phyloP scores from a whole-genome alignment of 2,888 invertebrate genomes.

The Eilema caniola region DNA sequence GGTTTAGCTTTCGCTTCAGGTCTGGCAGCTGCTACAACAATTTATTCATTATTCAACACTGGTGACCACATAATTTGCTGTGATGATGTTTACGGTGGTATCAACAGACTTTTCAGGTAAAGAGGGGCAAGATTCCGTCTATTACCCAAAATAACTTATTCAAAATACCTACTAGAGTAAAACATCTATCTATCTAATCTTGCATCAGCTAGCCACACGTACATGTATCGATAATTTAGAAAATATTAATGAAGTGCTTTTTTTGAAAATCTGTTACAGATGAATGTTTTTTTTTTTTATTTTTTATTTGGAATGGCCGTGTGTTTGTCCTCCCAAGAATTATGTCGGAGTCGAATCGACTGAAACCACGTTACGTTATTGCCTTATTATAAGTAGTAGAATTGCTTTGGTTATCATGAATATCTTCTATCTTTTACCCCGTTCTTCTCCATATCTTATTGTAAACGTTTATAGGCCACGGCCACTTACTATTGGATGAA shows the following conservation, averaged over 20 bases:
- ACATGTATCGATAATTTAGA: background rate
- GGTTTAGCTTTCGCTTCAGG: conserved; percentile 96
- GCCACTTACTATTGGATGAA: background rate
- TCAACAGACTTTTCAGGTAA: conserved; percentile 90
- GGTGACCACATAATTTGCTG: conserved; percentile 97
- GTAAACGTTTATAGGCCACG: background rate
- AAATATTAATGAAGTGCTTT: background rate
- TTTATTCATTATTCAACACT: conserved; percentile 90
- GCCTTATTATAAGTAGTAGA: background rate
- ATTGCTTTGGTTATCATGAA: background rate
- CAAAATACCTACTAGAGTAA: too few relatives aligned
- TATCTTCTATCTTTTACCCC: background rate
- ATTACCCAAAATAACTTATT: background rate
- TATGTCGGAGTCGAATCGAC: background rate
- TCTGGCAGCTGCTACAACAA: conserved; percentile 93
- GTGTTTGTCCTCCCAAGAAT: background rate
- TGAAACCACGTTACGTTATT: background rate
- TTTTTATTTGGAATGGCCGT: background rate
- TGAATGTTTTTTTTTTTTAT: background rate
- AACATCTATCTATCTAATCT: too few relatives aligned
- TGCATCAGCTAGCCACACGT: too few relatives aligned
- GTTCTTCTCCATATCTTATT: background rate
- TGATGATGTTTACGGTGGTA: conserved; percentile 98
- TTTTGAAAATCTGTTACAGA: background rate
- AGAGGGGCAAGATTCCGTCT: background rate